Percentiles rank a stretch among this genome's conserved stretches.
phyloP scores from a whole-genome alignment of 1,140 invertebrate genomes.

The Whitmania pigra region DNA sequence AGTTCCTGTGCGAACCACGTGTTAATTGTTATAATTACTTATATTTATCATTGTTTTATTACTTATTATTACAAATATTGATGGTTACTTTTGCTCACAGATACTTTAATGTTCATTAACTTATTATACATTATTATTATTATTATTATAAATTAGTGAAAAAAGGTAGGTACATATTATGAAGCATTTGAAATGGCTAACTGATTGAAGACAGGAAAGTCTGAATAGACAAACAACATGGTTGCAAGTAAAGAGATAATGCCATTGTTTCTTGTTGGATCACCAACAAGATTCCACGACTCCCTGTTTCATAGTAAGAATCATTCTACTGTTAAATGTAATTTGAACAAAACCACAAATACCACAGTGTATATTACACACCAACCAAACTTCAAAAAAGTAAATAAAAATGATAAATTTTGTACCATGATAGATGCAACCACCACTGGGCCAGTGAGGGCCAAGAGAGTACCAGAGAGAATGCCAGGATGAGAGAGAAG shows the following conservation, averaged over 20 bases:
- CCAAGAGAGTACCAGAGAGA: slow-evolving; percentile 12
- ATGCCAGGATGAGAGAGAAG: slow-evolving; percentile 4
- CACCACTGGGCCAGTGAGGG: background rate
- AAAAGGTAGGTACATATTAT: background rate
- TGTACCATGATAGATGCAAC: background rate
- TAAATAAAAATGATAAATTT: background rate
- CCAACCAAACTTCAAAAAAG: background rate
- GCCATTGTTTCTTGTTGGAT: slow-evolving; percentile 8
- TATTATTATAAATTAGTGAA: background rate
- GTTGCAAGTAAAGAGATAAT: slow-evolving; percentile 2
- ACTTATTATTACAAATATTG: background rate
- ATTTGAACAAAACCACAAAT: background rate
- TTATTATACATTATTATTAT: background rate
- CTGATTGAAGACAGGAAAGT: slow-evolving; percentile 12
- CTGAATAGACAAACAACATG: slow-evolving; percentile 16
- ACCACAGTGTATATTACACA: background rate
- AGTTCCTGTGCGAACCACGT: too few species aligned
- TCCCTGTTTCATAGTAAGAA: background rate
- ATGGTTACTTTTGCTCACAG: background rate
- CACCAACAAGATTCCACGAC: slow-evolving; percentile 10
- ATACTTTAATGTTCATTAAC: too few species aligned
- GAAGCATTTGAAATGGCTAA: background rate
- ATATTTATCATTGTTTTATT: too few species aligned
- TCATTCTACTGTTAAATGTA: background rate
- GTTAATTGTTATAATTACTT: too few species aligned